Evolutionary conservation across 2,797 vertebrate species (phyloP).

Genomic region (Heliangelus exortis): DNA sequence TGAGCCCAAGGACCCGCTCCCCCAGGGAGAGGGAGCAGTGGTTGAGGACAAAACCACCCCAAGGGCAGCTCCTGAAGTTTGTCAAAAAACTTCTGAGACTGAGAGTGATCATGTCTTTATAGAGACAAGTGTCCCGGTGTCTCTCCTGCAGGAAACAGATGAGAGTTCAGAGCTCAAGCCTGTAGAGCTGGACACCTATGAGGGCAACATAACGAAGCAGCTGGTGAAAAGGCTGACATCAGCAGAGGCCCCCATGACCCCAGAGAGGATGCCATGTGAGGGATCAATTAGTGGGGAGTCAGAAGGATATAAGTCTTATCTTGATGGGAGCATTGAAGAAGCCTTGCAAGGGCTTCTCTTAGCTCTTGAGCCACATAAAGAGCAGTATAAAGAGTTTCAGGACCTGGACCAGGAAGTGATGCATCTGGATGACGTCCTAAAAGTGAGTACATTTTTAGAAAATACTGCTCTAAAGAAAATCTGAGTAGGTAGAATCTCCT

Average conservation of each 20-base stretch:
- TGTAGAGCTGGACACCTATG: constrained; percentile 92
- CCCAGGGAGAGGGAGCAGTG: background rate
- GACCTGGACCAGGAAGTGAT: constrained; percentile 94
- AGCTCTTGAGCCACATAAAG: constrained; percentile 89
- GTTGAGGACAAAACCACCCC: constrained; percentile 40
- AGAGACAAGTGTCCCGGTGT: constrained; percentile 75
- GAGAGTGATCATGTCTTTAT: constrained; percentile 81
- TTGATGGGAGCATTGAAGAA: constrained; percentile 94
- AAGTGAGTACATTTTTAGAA: constrained; percentile 83
- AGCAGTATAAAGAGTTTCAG: constrained; percentile 92
- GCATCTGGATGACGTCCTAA: constrained; percentile 94
- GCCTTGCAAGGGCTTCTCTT: constrained; percentile 91
- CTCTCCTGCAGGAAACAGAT: constrained; percentile 81
- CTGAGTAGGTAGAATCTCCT: background rate
- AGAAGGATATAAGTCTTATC: constrained; percentile 87
- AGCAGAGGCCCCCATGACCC: constrained; percentile 78
- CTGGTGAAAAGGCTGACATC: constrained; percentile 94
- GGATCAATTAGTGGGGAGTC: constrained; percentile 83
- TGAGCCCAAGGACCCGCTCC: constrained; percentile 18
- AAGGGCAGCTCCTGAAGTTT: constrained; percentile 66
- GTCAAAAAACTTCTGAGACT: constrained; percentile 61
- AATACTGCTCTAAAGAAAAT: constrained; percentile 40
- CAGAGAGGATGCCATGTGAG: constrained; percentile 71
- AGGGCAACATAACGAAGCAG: constrained; percentile 94
- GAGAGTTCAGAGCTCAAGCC: constrained; percentile 90